A percentile compares a stretch with the other conserved stretches of the same genome.
phyloP scores from a whole-genome alignment of 2,113 vertebrate genomes.

The Podarcis cretensis region DNA sequence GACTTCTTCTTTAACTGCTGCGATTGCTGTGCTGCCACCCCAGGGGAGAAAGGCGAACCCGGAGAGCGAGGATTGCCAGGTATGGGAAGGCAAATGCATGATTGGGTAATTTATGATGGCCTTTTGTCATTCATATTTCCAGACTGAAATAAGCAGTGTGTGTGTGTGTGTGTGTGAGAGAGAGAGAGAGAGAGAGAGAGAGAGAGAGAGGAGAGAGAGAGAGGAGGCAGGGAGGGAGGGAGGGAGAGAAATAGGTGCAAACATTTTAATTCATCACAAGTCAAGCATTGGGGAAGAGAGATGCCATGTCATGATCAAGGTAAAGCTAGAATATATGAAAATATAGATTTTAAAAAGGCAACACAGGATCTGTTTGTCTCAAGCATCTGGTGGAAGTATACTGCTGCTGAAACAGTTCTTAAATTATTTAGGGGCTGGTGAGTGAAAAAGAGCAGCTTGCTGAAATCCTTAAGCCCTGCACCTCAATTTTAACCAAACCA shows the following conservation, averaged over 20 bases:
- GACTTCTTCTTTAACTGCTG: slow-evolving; percentile 96
- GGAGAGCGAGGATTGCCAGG: slow-evolving; percentile 86
- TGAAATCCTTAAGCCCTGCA: not conserved
- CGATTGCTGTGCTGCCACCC: slow-evolving; percentile 85
- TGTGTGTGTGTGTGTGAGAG: too few relatives aligned
- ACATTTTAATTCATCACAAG: not conserved
- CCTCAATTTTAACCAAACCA: not conserved
- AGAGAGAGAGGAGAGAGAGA: too few relatives aligned
- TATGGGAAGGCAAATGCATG: slow-evolving; percentile 51
- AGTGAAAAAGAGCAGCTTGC: not conserved
- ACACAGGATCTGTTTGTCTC: not conserved
- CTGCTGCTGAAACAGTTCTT: not conserved
- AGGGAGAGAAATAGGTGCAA: not conserved
- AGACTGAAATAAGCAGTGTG: not conserved
- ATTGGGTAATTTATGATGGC: not conserved
- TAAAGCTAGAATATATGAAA: not conserved
- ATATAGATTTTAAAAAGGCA: too few relatives aligned
- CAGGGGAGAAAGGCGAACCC: slow-evolving; percentile 81
- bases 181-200: not conserved
- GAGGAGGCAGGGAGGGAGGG: too few relatives aligned
- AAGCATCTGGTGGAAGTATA: not conserved
- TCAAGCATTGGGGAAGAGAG: not conserved
- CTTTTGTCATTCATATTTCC: rapidly evolving
- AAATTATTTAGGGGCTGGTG: not conserved
- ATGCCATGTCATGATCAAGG: not conserved